Conservation (phyloP, 1,140 invertebrate species). For the Orius insidiosus region DNA sequence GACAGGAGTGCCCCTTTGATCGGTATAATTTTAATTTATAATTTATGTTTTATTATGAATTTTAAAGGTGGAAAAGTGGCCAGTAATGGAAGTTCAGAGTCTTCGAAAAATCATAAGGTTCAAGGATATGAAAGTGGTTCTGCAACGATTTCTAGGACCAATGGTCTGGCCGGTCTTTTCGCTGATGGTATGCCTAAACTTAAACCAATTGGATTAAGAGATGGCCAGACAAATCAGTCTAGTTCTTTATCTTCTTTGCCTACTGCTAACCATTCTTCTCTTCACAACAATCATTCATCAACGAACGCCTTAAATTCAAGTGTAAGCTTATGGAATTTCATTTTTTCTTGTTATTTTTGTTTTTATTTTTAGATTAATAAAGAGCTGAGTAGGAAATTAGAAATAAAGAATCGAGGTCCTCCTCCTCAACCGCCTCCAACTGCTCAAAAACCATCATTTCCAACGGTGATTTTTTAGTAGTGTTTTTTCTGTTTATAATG, state of each 20-base stretch:
- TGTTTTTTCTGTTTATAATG: conserved; percentile 2
- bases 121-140: conserved; percentile 10
- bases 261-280: conserved; percentile 1
- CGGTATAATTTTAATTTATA: conserved; percentile 19
- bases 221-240: conserved; percentile 16
- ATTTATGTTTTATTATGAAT: too few relatives aligned
- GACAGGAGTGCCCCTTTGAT: conserved; percentile 71
- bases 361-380: conserved; percentile 14
- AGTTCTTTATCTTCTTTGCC: conserved; percentile 2
- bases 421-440: conserved; percentile 34
- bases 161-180: conserved; percentile 56
- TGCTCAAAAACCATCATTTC: conserved; percentile 30
- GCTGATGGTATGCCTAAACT: conserved; percentile 75
- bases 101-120: too few relatives aligned
- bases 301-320: too few relatives aligned
- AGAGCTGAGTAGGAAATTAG: conserved; percentile 14
- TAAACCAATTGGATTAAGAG: conserved; percentile 46
- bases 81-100: too few relatives aligned
- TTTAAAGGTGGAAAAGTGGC: too few relatives aligned
- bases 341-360: too few relatives aligned
- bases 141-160: conserved; percentile 19
- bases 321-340: too few relatives aligned
- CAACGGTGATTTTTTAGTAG: conserved; percentile 18
- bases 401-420: conserved; percentile 29
- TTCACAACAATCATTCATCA: background rate